Percentiles rank a stretch among this genome's conserved stretches.
Conservation (phyloP, 2,797 vertebrate species). For the Holocentrus rufus region DNA sequence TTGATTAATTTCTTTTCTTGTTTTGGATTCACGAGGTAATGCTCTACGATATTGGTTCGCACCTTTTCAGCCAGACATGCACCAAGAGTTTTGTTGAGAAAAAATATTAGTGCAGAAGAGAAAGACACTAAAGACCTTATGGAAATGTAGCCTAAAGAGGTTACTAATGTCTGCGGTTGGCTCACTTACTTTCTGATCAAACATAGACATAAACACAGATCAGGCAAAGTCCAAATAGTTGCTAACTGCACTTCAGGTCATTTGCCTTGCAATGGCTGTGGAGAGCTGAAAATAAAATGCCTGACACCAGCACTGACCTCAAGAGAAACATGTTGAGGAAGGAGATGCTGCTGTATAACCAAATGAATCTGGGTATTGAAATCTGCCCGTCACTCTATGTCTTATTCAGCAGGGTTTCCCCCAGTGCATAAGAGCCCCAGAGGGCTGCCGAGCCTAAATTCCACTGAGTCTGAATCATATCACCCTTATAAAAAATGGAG, state of each 20-base stretch:
- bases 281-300: not conserved
- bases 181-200: conserved; percentile 6
- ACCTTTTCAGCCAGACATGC: conserved; percentile 15
- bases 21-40: conserved; percentile 31
- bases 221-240: not conserved
- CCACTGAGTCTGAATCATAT: too few relatives aligned
- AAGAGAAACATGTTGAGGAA: not conserved
- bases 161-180: not conserved
- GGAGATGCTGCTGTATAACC: not conserved
- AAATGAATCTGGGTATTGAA: too few relatives aligned
- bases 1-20: conserved; percentile 28
- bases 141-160: conserved; percentile 32
- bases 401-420: too few relatives aligned
- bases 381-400: too few relatives aligned
- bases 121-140: conserved; percentile 15
- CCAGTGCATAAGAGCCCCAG: too few relatives aligned
- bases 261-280: not conserved
- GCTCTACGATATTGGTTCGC: conserved; percentile 20
- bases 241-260: not conserved
- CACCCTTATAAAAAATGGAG: too few relatives aligned
- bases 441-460: too few relatives aligned
- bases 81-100: conserved; percentile 34
- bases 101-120: not conserved
- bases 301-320: not conserved
- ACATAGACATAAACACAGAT: not conserved